Evolutionary conservation across 2,797 vertebrate genomes (phyloP).

Genomic region (Garrulus glandarius): DNA sequence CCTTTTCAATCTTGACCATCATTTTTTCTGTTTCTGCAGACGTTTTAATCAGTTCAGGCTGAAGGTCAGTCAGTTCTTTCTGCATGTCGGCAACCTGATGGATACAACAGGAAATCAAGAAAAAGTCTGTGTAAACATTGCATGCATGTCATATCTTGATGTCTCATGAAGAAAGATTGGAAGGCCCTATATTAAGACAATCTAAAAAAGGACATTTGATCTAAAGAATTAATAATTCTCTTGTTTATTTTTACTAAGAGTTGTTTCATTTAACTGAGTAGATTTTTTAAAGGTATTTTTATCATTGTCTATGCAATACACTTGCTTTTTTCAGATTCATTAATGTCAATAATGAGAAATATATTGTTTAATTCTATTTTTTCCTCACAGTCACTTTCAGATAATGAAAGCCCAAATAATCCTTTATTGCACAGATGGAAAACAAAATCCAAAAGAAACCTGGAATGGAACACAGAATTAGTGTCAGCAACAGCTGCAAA

Average conservation of each 20-base stretch:
- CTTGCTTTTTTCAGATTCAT: not conserved
- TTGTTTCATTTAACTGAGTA: not conserved
- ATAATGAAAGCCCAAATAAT: not conserved
- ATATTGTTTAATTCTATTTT: not conserved
- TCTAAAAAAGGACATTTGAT: not conserved
- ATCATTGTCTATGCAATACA: not conserved
- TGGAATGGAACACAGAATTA: not conserved
- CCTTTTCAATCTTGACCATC: conserved; percentile 89
- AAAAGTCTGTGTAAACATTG: not conserved
- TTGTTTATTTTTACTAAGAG: not conserved
- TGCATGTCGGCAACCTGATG: conserved; percentile 90
- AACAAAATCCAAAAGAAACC: not conserved
- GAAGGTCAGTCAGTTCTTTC: conserved; percentile 86
- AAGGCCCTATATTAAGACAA: not conserved
- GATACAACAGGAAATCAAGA: not conserved
- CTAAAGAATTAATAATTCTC: not conserved
- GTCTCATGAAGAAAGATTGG: not conserved
- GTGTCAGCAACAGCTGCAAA: not conserved
- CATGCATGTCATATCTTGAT: not conserved
- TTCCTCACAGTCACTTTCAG: not conserved
- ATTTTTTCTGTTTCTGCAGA: conserved; percentile 88
- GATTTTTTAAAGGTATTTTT: not conserved
- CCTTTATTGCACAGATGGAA: not conserved
- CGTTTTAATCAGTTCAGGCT: conserved; percentile 88
- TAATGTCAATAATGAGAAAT: not conserved